Evolutionary conservation across 2,113 vertebrate genomes (phyloP), one percentile per base, ranked within the genome.

Genomic region (Brachyistius frenatus): DNA sequence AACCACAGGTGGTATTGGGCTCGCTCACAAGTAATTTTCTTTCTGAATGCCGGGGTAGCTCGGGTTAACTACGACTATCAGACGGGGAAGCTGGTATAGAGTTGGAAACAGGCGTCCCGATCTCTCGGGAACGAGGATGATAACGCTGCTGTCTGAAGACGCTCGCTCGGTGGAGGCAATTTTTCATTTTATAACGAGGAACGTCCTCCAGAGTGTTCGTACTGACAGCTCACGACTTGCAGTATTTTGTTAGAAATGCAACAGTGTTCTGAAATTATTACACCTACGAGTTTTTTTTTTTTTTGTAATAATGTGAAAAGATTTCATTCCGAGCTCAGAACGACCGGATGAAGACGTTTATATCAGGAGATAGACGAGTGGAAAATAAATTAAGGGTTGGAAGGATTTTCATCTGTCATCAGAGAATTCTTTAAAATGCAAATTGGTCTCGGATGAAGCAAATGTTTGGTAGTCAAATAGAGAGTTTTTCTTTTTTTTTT

Each of bases 111-210:
- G 44, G 46, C 15, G 16, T 44, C 9, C 6, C 8, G 1, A 16
- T 64, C 81, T 78, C 78, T 30, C 1, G 68, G 33, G 78, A 67
- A 35, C 5, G 11, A 30, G 3, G 30, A 73, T 80, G 83, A 84
- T 82, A 33, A 84, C 82, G 68, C 52, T 53, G 78, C 66, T 76
- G 80, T 76, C 73, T 81, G 33, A 72, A 61, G 78, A 56, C 16
- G 37, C 33, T 47, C 16, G 37, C 33, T 47, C 4, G 0, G 4
- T 57, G 15, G 67, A 60, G 54, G 53, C 63, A 15, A 79, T 83
- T 69, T 83, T 70, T 89, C 70, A 87, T 85, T 81, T 77, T 23
- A 63, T 78, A 78, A 85, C 68, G 55, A 85, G 70, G 23, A 73
- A 63, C 0, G 1, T 41, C 68, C 60, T 72, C 63, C 32, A 47